These are phyloP conservation scores for Cephus nigrinus DNA, from an alignment of 2,888 invertebrate genomes.

Conservation along the genomic window DNA sequence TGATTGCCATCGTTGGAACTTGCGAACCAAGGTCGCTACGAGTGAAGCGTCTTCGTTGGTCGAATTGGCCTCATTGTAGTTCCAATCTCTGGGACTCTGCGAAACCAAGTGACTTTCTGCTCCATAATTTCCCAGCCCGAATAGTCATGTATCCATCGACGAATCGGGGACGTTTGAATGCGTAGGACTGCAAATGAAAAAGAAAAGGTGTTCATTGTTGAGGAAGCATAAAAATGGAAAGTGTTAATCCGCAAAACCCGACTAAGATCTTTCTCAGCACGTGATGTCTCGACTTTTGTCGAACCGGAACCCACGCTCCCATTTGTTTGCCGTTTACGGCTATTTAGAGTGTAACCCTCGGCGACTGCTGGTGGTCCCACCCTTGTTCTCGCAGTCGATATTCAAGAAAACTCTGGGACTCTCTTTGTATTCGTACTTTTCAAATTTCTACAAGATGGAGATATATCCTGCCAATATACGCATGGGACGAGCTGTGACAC, in stretches of 20 bases:
- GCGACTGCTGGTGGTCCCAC: conserved; percentile 36
- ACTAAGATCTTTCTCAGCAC: conserved; percentile 2
- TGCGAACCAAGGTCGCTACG: background rate
- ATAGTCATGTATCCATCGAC: background rate
- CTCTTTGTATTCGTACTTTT: conserved; percentile 2
- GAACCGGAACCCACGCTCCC: conserved; percentile 40
- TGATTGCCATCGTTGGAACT: conserved; percentile 1
- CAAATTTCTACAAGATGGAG: background rate
- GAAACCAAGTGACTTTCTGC: background rate
- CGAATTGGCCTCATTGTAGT: background rate
- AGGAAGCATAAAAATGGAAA: conserved; percentile 29
- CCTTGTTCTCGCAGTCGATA: conserved; percentile 10
- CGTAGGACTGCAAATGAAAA: background rate
- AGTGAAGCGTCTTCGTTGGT: background rate
- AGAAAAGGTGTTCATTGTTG: conserved; percentile 20
- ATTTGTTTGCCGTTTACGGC: conserved; percentile 55
- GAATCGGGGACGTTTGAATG: background rate
- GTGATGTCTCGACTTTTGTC: conserved; percentile 49
- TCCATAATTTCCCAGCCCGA: background rate
- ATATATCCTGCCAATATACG: background rate
- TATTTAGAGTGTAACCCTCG: conserved; percentile 48
- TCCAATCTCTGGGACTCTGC: background rate
- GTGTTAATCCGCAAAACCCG: conserved; percentile 14
- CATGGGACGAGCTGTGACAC: background rate
- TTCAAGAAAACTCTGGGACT: conserved; percentile 19